A percentile compares a stretch with the other conserved stretches of the same genome.
These are phyloP conservation scores for Gallinago nigripennis DNA, from an alignment of 2,797 vertebrate species.

Conservation along the genomic window DNA sequence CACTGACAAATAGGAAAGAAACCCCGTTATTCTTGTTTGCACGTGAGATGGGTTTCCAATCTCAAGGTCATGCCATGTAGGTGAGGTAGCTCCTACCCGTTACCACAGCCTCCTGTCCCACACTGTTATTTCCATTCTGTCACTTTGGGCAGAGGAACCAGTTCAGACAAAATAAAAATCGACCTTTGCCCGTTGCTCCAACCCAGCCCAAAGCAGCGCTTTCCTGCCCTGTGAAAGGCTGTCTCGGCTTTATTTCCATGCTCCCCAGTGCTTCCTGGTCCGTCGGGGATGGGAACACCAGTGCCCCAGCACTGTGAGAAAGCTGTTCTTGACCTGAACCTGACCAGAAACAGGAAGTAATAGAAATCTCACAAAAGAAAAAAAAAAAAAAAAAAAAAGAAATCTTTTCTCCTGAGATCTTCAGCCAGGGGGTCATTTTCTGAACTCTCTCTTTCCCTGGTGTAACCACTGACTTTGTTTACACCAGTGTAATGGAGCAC, in stretches of 20 bases:
- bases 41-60: not conserved
- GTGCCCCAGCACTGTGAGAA: constrained; percentile 59
- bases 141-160: constrained; percentile 27
- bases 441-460: constrained; percentile 40
- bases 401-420: constrained; percentile 55
- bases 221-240: not conserved
- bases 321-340: constrained; percentile 64
- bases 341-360: constrained; percentile 71
- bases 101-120: fast-evolving
- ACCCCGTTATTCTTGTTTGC: not conserved
- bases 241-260: constrained; percentile 38
- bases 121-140: not conserved
- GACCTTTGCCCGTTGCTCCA: not conserved
- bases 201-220: constrained; percentile 12
- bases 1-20: not conserved
- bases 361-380: constrained; percentile 24
- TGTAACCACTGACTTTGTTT: constrained; percentile 57
- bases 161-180: constrained; percentile 53
- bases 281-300: not conserved
- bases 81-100: not conserved
- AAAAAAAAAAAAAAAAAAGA: not conserved
- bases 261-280: constrained; percentile 25
- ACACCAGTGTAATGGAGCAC: constrained; percentile 37
- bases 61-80: fast-evolving
- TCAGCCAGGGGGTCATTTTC: constrained; percentile 35